Percentiles rank a stretch among this genome's conserved stretches.
Conservation (phyloP, 2,888 invertebrate genomes). For the Ecliptopera silaceata region DNA sequence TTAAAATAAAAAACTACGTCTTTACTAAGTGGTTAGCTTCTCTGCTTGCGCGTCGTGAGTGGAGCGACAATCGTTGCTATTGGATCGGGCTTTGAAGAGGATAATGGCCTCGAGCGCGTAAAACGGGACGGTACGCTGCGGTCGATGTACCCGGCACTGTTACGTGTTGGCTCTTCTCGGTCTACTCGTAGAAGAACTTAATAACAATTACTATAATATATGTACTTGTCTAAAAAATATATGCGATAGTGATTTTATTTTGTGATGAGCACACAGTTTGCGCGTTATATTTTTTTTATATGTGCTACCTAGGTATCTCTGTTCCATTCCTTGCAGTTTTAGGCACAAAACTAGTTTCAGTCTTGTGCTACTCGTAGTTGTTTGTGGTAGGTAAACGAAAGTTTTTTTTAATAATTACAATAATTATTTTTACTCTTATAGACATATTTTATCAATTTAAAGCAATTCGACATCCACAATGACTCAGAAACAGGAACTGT, state of each 20-base stretch:
- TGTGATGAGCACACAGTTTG: neutral
- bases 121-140: conserved; percentile 43
- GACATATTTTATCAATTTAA: neutral
- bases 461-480: conserved; percentile 9
- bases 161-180: conserved; percentile 29
- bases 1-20: neutral
- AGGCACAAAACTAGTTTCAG: too few relatives aligned
- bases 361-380: too few relatives aligned
- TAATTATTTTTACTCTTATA: too few relatives aligned
- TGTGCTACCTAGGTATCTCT: neutral
- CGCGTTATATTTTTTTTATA: neutral
- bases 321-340: too few relatives aligned
- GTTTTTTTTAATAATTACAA: too few relatives aligned
- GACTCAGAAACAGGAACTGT: conserved; percentile 24
- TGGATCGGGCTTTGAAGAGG: conserved; percentile 33
- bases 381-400: too few relatives aligned
- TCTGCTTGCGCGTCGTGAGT: neutral
- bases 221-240: too few relatives aligned
- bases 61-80: neutral
- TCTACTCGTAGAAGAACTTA: conserved; percentile 17
- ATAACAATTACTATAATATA: conserved; percentile 9
- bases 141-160: conserved; percentile 53
- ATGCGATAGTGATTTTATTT: conserved; percentile 16
- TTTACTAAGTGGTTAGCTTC: neutral
- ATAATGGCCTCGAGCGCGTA: conserved; percentile 41